These are phyloP conservation scores for Idaea biselata DNA, from an alignment of 2,888 invertebrate genomes.

Conservation along the genomic window DNA sequence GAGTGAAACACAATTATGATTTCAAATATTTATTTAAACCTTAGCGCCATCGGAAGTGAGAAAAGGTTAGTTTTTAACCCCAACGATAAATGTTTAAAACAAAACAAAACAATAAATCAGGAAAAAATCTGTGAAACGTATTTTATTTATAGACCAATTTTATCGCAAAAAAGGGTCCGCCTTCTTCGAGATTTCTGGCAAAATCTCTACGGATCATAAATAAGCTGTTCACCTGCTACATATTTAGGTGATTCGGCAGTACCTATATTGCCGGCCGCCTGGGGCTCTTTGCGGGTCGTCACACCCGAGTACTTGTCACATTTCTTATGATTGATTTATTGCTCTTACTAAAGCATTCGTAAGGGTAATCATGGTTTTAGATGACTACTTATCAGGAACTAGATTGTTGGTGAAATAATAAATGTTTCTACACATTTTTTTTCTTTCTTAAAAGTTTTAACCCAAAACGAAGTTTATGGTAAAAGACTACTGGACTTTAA, in stretches of 20 bases:
- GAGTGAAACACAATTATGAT: too few relatives aligned
- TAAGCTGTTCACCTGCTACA: constrained; percentile 8
- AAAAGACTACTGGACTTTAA: too few relatives aligned
- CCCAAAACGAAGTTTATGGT: too few relatives aligned
- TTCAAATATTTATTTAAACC: too few relatives aligned
- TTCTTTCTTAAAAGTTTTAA: too few relatives aligned
- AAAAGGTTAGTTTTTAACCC: too few relatives aligned
- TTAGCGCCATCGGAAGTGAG: too few relatives aligned
- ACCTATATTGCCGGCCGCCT: constrained; percentile 16
- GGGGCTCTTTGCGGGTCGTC: constrained; percentile 25
- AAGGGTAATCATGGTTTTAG: not conserved
- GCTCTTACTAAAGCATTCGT: constrained; percentile 14
- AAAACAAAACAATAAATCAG: not conserved
- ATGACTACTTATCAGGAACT: not conserved
- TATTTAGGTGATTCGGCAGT: constrained; percentile 32
- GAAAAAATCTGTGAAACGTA: not conserved
- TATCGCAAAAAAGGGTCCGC: not conserved
- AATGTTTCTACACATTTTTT: too few relatives aligned
- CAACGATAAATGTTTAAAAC: not conserved
- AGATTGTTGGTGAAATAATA: not conserved
- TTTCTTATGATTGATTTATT: constrained; percentile 52
- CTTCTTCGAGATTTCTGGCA: not conserved
- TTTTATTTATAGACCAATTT: not conserved
- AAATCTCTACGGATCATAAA: constrained; percentile 1
- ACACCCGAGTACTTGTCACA: constrained; percentile 36